Evolutionary conservation across 2,113 vertebrate genomes (phyloP).

Genomic region (Dipodomys spectabilis): DNA sequence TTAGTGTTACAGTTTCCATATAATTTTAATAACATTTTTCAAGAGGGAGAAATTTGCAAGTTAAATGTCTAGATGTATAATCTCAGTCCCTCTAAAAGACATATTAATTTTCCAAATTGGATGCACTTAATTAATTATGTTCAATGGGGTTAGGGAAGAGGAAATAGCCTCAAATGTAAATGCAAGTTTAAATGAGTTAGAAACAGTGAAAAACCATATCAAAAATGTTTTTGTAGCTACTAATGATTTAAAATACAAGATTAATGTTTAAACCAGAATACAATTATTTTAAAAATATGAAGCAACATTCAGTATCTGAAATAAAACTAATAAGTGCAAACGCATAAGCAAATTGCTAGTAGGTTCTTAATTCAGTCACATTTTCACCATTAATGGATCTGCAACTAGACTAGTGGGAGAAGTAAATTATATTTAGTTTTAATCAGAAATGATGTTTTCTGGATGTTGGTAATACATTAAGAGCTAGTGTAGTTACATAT

Average conservation of each 20-base stretch:
- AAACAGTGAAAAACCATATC: constrained; percentile 25
- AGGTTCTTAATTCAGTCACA: not conserved
- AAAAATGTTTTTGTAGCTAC: not conserved
- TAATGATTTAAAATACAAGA: constrained; percentile 14
- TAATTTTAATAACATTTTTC: constrained; percentile 60
- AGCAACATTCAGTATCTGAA: constrained; percentile 35
- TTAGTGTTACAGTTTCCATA: constrained; percentile 53
- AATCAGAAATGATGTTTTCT: not conserved
- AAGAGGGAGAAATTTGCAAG: constrained; percentile 51
- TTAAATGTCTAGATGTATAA: constrained; percentile 45
- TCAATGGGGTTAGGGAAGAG: not conserved
- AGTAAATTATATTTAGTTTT: not conserved
- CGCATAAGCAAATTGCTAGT: not conserved
- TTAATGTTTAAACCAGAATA: not conserved
- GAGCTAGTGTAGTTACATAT: not conserved
- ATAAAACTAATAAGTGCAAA: constrained; percentile 18
- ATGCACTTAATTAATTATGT: constrained; percentile 61
- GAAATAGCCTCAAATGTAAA: constrained; percentile 60
- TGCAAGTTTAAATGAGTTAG: not conserved
- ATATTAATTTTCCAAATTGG: constrained; percentile 33
- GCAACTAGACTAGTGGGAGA: not conserved
- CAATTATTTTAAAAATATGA: not conserved
- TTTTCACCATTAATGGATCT: not conserved
- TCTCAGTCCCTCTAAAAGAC: constrained; percentile 28
- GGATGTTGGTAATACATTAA: not conserved